Evolutionary conservation across 2,888 invertebrate genomes (phyloP).

Genomic region (Plebejus melissa): DNA sequence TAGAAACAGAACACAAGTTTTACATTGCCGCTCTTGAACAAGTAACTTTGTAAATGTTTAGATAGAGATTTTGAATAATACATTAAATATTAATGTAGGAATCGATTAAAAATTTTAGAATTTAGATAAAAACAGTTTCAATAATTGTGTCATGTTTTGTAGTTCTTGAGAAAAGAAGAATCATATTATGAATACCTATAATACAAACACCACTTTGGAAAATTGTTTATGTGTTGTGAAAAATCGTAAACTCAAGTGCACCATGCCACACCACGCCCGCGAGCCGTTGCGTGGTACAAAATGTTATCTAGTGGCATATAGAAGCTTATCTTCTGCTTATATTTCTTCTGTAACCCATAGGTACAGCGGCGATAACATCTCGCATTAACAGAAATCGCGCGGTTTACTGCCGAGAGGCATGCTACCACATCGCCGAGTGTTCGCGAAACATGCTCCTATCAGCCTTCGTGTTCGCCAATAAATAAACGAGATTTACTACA

Average conservation of each 20-base stretch:
- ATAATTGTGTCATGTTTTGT: no score
- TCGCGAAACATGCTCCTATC: conserved; percentile 14
- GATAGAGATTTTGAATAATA: no score
- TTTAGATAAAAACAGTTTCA: no score
- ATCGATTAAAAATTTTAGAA: no score
- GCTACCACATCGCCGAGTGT: neutral
- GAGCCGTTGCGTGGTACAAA: neutral
- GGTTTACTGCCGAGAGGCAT: conserved; percentile 26
- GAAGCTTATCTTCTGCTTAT: neutral
- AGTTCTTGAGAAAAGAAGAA: no score
- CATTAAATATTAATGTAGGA: no score
- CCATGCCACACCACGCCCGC: neutral
- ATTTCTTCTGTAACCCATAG: neutral
- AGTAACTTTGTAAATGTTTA: neutral
- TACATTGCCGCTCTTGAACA: neutral
- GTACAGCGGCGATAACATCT: conserved; percentile 19
- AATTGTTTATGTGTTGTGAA: neutral
- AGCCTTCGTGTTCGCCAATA: conserved; percentile 20
- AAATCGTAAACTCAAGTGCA: neutral
- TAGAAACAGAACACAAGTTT: neutral
- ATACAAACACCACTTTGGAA: no score
- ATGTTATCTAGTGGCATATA: no score
- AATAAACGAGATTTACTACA: conserved; percentile 3
- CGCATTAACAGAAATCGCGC: conserved; percentile 24
- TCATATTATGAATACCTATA: no score